phyloP scores from a whole-genome alignment of 2,797 vertebrate species.

The Nyctibius grandis region DNA sequence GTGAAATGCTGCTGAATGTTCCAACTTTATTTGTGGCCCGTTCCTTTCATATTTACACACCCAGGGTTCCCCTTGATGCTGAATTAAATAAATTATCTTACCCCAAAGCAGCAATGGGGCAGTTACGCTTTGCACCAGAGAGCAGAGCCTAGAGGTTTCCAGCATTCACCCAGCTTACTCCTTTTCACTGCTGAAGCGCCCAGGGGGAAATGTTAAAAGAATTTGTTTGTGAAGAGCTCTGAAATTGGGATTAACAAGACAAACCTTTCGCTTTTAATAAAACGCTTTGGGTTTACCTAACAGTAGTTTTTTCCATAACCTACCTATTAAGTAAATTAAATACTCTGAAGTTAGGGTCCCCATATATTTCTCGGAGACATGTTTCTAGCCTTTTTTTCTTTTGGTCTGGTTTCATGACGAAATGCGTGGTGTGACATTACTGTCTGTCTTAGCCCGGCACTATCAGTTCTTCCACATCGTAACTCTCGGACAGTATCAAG shows the following conservation, averaged over 20 bases:
- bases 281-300: not conserved
- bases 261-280: not conserved
- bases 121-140: not conserved
- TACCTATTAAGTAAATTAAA: not conserved
- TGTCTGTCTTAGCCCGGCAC: not conserved
- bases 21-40: not conserved
- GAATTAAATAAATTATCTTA: not conserved
- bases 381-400: not conserved
- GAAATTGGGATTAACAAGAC: not conserved
- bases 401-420: not conserved
- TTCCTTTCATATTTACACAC: not conserved
- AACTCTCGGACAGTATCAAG: not conserved
- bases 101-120: not conserved
- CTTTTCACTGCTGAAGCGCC: not conserved
- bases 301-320: not conserved
- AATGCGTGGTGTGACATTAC: fast-evolving
- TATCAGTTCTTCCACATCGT: not conserved
- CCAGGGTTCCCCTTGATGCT: not conserved
- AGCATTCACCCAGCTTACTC: not conserved
- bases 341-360: not conserved
- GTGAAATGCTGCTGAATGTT: conserved; percentile 4
- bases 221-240: not conserved
- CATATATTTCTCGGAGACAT: not conserved
- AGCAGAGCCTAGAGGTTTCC: not conserved
- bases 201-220: not conserved